Conservation (phyloP, 2,797 vertebrate genomes). For the Semotilus atromaculatus region DNA sequence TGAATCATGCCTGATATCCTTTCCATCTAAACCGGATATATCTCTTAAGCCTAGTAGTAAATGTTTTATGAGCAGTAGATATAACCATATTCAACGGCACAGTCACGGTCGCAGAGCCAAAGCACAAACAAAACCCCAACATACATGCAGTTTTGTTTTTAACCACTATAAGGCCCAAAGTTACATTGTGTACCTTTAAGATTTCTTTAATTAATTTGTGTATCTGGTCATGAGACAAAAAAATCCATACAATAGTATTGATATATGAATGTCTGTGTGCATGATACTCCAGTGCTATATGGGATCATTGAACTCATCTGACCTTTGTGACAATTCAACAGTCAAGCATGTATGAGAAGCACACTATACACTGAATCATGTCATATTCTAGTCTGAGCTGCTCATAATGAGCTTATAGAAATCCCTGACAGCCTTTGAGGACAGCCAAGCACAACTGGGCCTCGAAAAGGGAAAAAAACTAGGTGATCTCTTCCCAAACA, state of each 20-base stretch:
- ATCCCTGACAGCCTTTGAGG: slow-evolving; percentile 4
- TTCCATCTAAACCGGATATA: neutral
- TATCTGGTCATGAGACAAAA: neutral
- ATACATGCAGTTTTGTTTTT: neutral
- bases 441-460: neutral
- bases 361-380: neutral
- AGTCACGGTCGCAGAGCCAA: neutral
- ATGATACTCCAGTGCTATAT: neutral
- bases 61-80: neutral
- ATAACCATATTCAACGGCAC: neutral
- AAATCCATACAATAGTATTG: neutral
- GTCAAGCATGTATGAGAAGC: neutral
- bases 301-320: neutral
- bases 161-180: neutral
- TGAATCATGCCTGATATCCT: neutral
- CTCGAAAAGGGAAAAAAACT: neutral
- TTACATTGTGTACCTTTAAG: too few relatives aligned
- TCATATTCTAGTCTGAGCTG: neutral
- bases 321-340: neutral
- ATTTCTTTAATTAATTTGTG: neutral
- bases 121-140: neutral
- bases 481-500: neutral
- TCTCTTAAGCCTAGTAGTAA: neutral
- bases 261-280: neutral
- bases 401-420: slow-evolving; percentile 17